These are phyloP conservation scores for Hexactinellida sp. DNA, from an alignment of 37 sponge, comb jelly and placozoan genomes.

Conservation along the genomic window DNA sequence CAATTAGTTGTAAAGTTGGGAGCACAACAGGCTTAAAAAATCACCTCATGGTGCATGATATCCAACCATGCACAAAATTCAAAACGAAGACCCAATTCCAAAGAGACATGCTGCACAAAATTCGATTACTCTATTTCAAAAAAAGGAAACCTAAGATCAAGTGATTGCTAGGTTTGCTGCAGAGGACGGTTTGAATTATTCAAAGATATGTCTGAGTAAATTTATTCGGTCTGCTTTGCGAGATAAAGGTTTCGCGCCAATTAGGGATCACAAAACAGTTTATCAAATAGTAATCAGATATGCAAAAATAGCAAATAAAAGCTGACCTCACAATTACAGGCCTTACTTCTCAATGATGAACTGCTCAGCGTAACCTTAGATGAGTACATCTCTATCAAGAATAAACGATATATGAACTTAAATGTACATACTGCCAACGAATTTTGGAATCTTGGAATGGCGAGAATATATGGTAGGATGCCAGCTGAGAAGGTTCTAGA, in stretches of 20 bases:
- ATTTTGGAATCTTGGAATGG: not conserved
- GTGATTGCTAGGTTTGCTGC: not conserved
- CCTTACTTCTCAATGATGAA: not conserved
- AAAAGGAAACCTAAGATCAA: not conserved
- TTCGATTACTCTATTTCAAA: too few relatives aligned
- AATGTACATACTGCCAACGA: not conserved
- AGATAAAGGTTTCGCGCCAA: not conserved
- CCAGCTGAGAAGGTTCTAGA: not conserved
- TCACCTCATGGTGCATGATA: too few relatives aligned
- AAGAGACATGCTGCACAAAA: too few relatives aligned
- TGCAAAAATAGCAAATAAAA: not conserved
- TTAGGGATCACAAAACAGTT: not conserved
- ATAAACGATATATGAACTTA: not conserved
- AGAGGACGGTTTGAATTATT: not conserved
- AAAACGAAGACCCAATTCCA: too few relatives aligned
- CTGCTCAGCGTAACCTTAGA: not conserved
- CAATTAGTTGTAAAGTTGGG: too few relatives aligned
- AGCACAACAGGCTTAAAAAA: too few relatives aligned
- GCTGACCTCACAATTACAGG: not conserved
- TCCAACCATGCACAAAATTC: too few relatives aligned
- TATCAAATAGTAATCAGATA: not conserved
- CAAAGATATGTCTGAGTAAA: not conserved
- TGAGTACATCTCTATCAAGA: not conserved
- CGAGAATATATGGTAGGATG: not conserved
- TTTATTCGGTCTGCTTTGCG: not conserved